Percentiles rank a stretch among this genome's conserved stretches.
Evolutionary conservation across 2,797 vertebrate genomes (phyloP).

Genomic region (Chelon auratus): DNA sequence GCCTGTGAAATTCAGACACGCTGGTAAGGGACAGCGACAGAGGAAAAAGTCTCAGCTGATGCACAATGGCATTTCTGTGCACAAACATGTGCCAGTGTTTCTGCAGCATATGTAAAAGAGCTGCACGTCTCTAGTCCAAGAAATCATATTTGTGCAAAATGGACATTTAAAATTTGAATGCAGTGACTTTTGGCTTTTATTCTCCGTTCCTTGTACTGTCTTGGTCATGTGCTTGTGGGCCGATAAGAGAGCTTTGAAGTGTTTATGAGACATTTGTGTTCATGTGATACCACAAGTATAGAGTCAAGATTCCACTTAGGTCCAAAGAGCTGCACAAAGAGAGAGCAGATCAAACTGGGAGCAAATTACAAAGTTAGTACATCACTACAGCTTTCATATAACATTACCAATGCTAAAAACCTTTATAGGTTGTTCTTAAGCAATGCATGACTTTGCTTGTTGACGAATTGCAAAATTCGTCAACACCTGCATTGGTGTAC

Average conservation of each 20-base stretch:
- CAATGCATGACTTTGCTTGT: background rate
- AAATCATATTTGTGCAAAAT: conserved; percentile 15
- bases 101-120: conserved; percentile 27
- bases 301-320: background rate
- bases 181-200: too few relatives aligned
- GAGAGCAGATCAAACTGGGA: background rate
- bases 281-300: background rate
- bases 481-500: background rate
- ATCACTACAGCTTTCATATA: conserved; percentile 3
- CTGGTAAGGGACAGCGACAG: conserved; percentile 32
- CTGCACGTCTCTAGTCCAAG: background rate
- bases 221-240: too few relatives aligned
- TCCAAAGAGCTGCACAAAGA: background rate
- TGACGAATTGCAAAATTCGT: conserved; percentile 2
- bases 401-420: conserved; percentile 15
- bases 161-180: background rate
- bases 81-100: conserved; percentile 23
- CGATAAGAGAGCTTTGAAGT: too few relatives aligned
- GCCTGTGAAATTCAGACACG: conserved; percentile 58
- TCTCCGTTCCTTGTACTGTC: too few relatives aligned
- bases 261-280: background rate
- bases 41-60: conserved; percentile 29
- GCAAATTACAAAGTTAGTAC: background rate
- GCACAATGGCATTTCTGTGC: conserved; percentile 36
- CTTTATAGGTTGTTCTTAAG: conserved; percentile 12